phyloP scores from a whole-genome alignment of 2,113 vertebrate species.

The Phrynocephalus versicolor region DNA sequence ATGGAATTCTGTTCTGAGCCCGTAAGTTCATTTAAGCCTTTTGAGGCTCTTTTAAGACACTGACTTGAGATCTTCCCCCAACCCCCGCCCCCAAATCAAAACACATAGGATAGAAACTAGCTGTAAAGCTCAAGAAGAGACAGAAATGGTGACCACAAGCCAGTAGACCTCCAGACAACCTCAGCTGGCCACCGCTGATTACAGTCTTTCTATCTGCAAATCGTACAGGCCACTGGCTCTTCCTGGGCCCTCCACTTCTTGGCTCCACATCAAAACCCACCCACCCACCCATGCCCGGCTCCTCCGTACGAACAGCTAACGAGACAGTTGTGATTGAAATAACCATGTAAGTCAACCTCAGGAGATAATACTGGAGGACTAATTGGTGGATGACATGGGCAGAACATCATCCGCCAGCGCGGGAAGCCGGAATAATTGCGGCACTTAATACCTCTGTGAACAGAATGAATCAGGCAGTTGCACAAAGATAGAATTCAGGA shows the following conservation, averaged over 20 bases:
- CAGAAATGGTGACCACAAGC: too few relatives aligned
- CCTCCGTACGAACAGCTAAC: background rate
- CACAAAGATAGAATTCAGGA: background rate
- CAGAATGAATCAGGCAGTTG: background rate
- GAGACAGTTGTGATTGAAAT: background rate
- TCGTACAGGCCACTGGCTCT: too few relatives aligned
- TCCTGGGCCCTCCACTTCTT: background rate
- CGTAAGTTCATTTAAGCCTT: too few relatives aligned
- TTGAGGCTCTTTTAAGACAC: too few relatives aligned
- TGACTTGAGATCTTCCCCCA: too few relatives aligned
- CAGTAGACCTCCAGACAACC: too few relatives aligned
- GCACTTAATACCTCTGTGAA: background rate
- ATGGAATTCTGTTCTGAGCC: too few relatives aligned
- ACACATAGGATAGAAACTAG: too few relatives aligned
- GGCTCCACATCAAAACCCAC: background rate
- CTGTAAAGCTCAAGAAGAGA: too few relatives aligned
- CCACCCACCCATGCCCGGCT: background rate
- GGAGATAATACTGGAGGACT: background rate
- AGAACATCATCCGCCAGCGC: background rate
- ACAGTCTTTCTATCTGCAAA: too few relatives aligned
- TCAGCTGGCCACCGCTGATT: too few relatives aligned
- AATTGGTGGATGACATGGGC: slow-evolving; percentile 12
- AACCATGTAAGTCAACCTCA: slow-evolving; percentile 1
- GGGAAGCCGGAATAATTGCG: background rate
- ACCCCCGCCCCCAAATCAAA: too few relatives aligned